Percentiles rank a stretch among this genome's conserved stretches.
Evolutionary conservation across 1,140 invertebrate species (phyloP).

Genomic region (Aphaenogaster ashmeadi): DNA sequence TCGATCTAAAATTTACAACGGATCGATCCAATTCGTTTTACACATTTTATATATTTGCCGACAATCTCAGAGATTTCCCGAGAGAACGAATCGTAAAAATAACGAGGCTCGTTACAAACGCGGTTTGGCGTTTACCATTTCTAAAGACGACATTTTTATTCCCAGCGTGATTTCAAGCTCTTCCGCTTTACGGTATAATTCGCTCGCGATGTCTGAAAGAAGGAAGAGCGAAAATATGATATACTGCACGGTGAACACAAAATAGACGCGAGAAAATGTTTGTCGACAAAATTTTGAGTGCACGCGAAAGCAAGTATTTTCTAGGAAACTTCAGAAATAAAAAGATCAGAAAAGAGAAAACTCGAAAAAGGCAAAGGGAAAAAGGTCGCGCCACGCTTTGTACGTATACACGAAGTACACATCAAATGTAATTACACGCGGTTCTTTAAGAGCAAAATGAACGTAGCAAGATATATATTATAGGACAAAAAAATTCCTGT

Average conservation of each 20-base stretch:
- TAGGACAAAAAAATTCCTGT: neutral
- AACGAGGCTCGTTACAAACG: neutral
- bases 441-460: conserved; percentile 2
- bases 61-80: neutral
- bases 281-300: conserved; percentile 43
- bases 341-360: neutral
- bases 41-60: neutral
- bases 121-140: conserved; percentile 38
- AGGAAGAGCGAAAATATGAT: conserved; percentile 2
- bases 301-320: conserved; percentile 34
- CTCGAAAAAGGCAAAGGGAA: neutral
- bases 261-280: conserved; percentile 29
- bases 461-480: neutral
- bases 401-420: neutral
- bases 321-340: neutral
- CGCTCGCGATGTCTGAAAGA: conserved; percentile 11
- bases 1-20: neutral
- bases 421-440: conserved; percentile 39
- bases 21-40: conserved; percentile 16
- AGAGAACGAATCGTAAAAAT: conserved; percentile 10
- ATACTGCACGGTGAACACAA: neutral
- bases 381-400: neutral
- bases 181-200: conserved; percentile 43
- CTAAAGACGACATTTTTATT: conserved; percentile 41
- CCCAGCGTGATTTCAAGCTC: neutral